Base-by-base conservation (phyloP, 2,797 vertebrate species). In the Lateolabrax maculatus region DNA sequence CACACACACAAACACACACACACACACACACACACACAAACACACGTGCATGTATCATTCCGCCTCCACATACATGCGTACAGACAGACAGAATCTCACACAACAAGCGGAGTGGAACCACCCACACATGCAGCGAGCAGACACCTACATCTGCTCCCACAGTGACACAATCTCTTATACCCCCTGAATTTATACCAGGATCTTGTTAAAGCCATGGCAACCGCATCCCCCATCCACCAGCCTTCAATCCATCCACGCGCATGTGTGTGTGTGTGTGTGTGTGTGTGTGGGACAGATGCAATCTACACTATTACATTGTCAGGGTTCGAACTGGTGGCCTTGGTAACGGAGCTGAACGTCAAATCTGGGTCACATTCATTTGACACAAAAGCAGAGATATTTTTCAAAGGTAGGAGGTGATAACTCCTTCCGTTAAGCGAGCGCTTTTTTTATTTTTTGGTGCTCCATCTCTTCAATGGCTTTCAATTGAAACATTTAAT, bases 151-250 rank as follows among this genome's bases (percentile, higher is more conserved):
- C 52, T 39, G 84, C 77, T 90, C 67, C 58, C 79, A 68, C 84
- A 43, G 57, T 79, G 80, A 86, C 88, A 88, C 87, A 58, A 85
- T 85, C 87, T 88, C 84, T 80, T 60, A 71, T 72, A 67, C 77
- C 80, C 77, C 75, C 75, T 55, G 75, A 80, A 87, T 85, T 84
- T 89, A 87, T 52, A 87, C 80, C 58, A 36, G 83, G 74, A 92
- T 88, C 81, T 81, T 87, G 85, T 91, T 91, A 91, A 89, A 87
- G 64, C 86, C 86, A 91, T 89, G 58, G 87, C 89, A 92, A 91
- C 91, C 31, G 46, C 83, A 87, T 90, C 79, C 86, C 80, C 74
- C 77, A 77, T 81, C 73, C 72, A 31, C 64, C 77, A 81, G 43
- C 58, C 71, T 70, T 84, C 56, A 67, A 83, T 89, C 71, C 62